Conservation (phyloP, 2,113 vertebrate species). For the Papio anubis region DNA sequence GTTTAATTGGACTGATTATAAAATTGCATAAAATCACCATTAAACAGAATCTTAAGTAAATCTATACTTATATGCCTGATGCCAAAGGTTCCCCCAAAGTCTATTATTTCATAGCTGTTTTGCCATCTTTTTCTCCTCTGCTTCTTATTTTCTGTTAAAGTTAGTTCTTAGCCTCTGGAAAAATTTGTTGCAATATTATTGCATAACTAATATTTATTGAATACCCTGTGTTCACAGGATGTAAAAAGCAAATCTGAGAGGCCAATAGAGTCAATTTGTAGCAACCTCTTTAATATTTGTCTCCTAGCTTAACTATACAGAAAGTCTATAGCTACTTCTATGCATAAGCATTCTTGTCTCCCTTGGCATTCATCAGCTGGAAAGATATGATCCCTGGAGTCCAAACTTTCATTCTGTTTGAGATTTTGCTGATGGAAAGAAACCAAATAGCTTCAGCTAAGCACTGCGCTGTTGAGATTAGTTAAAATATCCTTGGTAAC, state of each 20-base stretch:
- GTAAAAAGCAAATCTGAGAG: constrained; percentile 31
- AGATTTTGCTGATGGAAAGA: constrained; percentile 54
- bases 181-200: neutral
- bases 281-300: constrained; percentile 1
- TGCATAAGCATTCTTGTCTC: neutral
- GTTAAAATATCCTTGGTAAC: constrained; percentile 56
- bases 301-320: neutral
- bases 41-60: constrained; percentile 52
- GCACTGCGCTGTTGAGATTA: constrained; percentile 29
- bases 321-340: neutral
- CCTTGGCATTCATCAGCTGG: neutral
- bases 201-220: constrained; percentile 28
- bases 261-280: neutral
- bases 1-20: constrained; percentile 31
- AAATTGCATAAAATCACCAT: constrained; percentile 44
- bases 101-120: neutral
- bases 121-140: neutral
- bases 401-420: constrained; percentile 38
- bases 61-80: neutral
- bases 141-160: constrained; percentile 12
- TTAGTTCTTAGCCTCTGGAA: neutral
- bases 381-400: constrained; percentile 38
- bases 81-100: neutral
- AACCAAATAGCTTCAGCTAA: constrained; percentile 38
- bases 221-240: neutral